phyloP scores from a whole-genome alignment of 2,797 vertebrate species.

The Acanthurus leucopareius region DNA sequence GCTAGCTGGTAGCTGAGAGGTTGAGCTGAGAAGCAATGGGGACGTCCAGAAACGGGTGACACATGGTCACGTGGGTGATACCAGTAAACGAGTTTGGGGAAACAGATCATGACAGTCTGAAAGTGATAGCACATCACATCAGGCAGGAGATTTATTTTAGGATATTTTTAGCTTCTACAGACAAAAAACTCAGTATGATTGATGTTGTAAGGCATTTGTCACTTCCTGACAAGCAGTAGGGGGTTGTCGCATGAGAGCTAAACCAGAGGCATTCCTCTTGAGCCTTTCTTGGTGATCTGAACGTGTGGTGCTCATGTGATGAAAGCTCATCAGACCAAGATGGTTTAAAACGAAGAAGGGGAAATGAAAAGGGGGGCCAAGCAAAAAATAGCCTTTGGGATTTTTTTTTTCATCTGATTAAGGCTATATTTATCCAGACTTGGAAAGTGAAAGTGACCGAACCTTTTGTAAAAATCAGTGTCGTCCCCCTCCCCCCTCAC shows the following conservation, averaged over 20 bases:
- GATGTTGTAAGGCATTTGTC: not conserved
- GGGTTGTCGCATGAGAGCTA: not conserved
- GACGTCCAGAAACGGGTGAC: not conserved
- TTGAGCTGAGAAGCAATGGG: not conserved
- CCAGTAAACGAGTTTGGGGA: not conserved
- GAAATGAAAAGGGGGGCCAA: not conserved
- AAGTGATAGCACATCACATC: not conserved
- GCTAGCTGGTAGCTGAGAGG: not conserved
- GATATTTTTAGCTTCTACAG: not conserved
- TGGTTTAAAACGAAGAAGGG: not conserved
- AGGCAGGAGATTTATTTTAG: not conserved
- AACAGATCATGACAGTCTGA: not conserved
- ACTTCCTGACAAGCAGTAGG: not conserved
- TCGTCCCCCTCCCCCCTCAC: not conserved
- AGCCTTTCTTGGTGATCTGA: not conserved
- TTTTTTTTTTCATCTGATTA: not conserved
- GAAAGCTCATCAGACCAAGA: slow-evolving; percentile 9
- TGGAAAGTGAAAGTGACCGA: not conserved
- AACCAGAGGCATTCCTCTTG: not conserved
- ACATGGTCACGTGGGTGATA: not conserved
- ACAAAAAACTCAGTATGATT: not conserved
- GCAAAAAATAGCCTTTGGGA: not conserved
- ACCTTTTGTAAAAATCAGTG: slow-evolving; percentile 18
- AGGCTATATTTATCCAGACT: not conserved
- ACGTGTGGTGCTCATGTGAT: slow-evolving; percentile 22